Percentiles rank a stretch among this genome's conserved stretches.
Evolutionary conservation across 2,888 invertebrate genomes (phyloP).

Genomic region (Eristalis arbustorum): DNA sequence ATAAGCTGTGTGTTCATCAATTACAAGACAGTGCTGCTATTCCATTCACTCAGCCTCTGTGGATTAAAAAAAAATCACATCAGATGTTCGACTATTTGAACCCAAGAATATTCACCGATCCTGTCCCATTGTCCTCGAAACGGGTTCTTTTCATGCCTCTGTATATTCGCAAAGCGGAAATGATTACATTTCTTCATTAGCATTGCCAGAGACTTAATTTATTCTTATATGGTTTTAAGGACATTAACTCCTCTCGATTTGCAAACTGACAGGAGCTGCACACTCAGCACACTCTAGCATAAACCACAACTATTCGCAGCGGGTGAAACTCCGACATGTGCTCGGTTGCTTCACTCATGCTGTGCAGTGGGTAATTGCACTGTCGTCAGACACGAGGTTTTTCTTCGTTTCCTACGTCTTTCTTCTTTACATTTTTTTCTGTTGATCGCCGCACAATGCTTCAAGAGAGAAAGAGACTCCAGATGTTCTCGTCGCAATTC

Average conservation of each 20-base stretch:
- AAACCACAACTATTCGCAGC: constrained; percentile 20
- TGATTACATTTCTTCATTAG: not conserved
- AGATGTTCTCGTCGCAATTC: constrained; percentile 39
- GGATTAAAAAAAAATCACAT: constrained; percentile 39
- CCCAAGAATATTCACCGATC: not conserved
- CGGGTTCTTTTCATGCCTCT: constrained; percentile 12
- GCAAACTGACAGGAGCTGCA: not conserved
- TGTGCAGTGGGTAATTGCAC: constrained; percentile 42
- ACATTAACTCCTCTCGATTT: not conserved
- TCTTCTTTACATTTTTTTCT: not conserved
- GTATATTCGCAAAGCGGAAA: not conserved
- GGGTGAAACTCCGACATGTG: constrained; percentile 49
- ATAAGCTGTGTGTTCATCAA: constrained; percentile 31
- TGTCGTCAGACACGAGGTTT: constrained; percentile 24
- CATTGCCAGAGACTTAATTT: not conserved
- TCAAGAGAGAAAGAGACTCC: constrained; percentile 13
- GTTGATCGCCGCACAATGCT: not conserved
- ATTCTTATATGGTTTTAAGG: not conserved
- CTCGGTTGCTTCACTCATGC: constrained; percentile 42
- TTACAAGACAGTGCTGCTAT: constrained; percentile 28
- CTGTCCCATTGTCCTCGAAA: not conserved
- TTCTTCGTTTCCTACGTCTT: not conserved
- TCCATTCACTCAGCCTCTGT: not conserved
- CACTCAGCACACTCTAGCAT: not conserved
- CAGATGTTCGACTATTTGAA: constrained; percentile 33